These are phyloP conservation scores for Scartelaos histophorus DNA, from an alignment of 2,113 vertebrate species.

Conservation along the genomic window DNA sequence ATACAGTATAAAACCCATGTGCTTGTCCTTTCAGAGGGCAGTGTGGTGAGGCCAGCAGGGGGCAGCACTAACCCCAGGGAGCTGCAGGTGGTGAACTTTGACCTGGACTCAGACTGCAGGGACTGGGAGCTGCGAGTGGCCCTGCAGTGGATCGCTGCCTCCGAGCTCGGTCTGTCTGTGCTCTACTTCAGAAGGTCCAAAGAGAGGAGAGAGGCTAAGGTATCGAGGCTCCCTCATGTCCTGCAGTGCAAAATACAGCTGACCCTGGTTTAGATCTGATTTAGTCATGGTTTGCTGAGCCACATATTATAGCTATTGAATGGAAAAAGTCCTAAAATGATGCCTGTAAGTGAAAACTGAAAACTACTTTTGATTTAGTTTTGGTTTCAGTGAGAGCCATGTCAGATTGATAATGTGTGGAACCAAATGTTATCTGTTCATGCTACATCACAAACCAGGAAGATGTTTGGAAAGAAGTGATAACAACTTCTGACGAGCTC, in stretches of 20 bases:
- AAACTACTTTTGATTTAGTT: too few relatives aligned
- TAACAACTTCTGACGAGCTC: too few relatives aligned
- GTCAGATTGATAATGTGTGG: too few relatives aligned
- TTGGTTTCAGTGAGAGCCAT: too few relatives aligned
- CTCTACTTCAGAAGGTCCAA: constrained; percentile 92
- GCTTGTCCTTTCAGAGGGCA: constrained; percentile 74
- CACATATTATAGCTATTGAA: too few relatives aligned
- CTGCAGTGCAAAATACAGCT: neutral
- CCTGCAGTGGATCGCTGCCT: constrained; percentile 96
- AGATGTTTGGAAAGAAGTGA: too few relatives aligned
- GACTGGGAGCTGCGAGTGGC: constrained; percentile 85
- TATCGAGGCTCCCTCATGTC: constrained; percentile 36
- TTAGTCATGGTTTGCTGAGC: too few relatives aligned
- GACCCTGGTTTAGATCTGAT: too few relatives aligned
- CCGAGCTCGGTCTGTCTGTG: constrained; percentile 88
- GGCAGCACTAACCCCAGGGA: constrained; percentile 75
- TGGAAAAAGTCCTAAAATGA: too few relatives aligned
- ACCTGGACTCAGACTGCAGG: constrained; percentile 83
- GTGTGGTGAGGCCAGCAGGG: constrained; percentile 68
- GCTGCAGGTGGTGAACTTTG: constrained; percentile 90
- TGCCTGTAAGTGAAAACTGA: too few relatives aligned
- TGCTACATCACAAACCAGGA: too few relatives aligned
- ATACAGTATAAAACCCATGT: neutral
- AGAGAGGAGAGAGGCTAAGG: constrained; percentile 87
- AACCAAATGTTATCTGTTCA: too few relatives aligned